Evolutionary conservation across 2,797 vertebrate genomes (phyloP), one percentile per base, ranked within the genome.

Genomic region (Acomys russatus): DNA sequence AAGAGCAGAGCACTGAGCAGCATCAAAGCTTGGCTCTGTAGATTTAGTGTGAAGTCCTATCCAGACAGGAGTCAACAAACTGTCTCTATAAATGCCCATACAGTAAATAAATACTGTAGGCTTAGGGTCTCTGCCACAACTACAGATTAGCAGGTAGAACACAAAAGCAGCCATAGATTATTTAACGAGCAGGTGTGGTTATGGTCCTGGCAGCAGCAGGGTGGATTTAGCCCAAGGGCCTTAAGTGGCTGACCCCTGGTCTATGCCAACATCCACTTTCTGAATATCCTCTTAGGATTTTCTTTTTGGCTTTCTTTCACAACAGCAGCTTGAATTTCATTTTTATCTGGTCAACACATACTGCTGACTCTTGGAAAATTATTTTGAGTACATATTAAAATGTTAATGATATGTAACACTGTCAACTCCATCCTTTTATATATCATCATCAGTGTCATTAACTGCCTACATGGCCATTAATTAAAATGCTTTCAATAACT

Each of bases 311-410:
- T 85, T 35, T 8, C 61, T 88, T n/a, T 96, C 44, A 64, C 38
- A 90, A 74, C 61, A 93, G 9, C 79, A 59, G 51, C 73, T 68
- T 94, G 77, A 56, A 78, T 73, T 94, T 83, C 76, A 90, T 85
- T 96, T 93, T 79, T 56, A 68, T 77, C 3, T 92, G 35, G 15
- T 87, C 54, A 95, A 80, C 30, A 95, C 93, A 95, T 56, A 90
- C n/a, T 92, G 17, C 20, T 95, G 11, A 94, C 18, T 89, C 35
- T 71, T 87, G 18, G 89, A 59, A 87, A 97, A 79, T 92, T 94
- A 90, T 84, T 96, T 79, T 93, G 85, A 97, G 94, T 73, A 74
- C 8, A 76, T 56, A 38, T 71, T 94, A 86, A 92, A 86, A 91
- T 84, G 91, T 44, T 96, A 88, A 78, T 94, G n/a, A 88, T 49